Evolutionary conservation across 2,797 vertebrate species (phyloP).

Genomic region (Chrysocyon brachyurus): DNA sequence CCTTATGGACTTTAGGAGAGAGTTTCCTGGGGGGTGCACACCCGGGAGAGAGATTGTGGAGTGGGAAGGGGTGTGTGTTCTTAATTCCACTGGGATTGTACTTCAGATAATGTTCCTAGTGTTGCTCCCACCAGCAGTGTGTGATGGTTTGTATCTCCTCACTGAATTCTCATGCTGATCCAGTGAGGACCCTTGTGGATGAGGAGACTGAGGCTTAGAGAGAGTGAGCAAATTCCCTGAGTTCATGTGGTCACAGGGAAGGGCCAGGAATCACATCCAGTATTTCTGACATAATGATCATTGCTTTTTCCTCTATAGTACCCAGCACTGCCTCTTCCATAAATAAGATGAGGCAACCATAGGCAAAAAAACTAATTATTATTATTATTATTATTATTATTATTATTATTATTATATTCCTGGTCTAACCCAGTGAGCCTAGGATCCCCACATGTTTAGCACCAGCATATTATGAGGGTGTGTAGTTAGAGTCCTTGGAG

Average conservation of each 20-base stretch:
- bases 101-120: not conserved
- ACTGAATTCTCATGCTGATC: conserved; percentile 8
- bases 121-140: not conserved
- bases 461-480: not conserved
- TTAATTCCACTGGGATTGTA: not conserved
- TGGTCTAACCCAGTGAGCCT: not conserved
- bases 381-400: not conserved
- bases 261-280: not conserved
- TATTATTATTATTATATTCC: not conserved
- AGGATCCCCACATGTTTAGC: not conserved
- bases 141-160: not conserved
- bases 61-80: not conserved
- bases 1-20: not conserved
- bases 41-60: not conserved
- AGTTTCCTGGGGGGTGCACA: not conserved
- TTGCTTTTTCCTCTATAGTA: not conserved
- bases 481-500: conserved; percentile 37
- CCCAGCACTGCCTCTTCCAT: not conserved
- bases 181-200: not conserved
- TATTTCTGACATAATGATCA: not conserved
- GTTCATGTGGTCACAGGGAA: not conserved
- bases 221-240: not conserved
- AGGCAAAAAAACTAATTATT: not conserved
- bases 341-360: not conserved
- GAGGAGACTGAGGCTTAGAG: not conserved